phyloP scores from a whole-genome alignment of 2,797 vertebrate genomes.

The Champsocephalus gunnari region DNA sequence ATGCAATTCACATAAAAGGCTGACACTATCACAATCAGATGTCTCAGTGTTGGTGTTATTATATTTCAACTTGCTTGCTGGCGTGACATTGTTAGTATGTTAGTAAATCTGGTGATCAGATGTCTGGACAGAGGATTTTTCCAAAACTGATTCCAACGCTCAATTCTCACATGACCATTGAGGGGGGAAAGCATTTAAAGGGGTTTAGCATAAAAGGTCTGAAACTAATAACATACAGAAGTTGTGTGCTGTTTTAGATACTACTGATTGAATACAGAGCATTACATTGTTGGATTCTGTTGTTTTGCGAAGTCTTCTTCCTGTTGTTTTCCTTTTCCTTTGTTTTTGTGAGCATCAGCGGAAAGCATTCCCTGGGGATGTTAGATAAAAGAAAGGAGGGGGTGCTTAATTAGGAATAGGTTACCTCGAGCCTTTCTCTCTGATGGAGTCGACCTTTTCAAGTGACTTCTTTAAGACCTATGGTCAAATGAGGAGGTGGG shows the following conservation, averaged over 20 bases:
- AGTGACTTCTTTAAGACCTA: slow-evolving; percentile 52
- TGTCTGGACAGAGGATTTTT: slow-evolving; percentile 37
- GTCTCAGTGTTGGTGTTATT: slow-evolving; percentile 15
- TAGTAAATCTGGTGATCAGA: slow-evolving; percentile 37
- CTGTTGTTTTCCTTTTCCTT: slow-evolving; percentile 63
- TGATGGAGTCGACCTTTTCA: slow-evolving; percentile 54
- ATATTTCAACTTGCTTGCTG: background rate
- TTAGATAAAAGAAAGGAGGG: slow-evolving; percentile 46
- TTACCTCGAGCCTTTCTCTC: slow-evolving; percentile 52
- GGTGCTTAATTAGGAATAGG: slow-evolving; percentile 68
- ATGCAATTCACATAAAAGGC: slow-evolving; percentile 1
- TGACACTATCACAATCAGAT: slow-evolving; percentile 10
- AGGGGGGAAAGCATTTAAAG: slow-evolving; percentile 37
- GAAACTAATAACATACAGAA: slow-evolving; percentile 35
- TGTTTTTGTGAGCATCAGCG: slow-evolving; percentile 67
- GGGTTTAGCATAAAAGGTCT: slow-evolving; percentile 29
- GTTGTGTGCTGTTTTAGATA: background rate
- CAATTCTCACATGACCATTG: slow-evolving; percentile 33
- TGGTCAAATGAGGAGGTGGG: slow-evolving; percentile 45
- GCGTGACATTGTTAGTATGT: slow-evolving; percentile 12
- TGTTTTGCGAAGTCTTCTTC: slow-evolving; percentile 46
- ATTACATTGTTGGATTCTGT: slow-evolving; percentile 35
- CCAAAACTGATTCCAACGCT: slow-evolving; percentile 19
- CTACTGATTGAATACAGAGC: slow-evolving; percentile 33
- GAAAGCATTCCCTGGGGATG: slow-evolving; percentile 54